Conservation (phyloP, 2,888 invertebrate species). For the Aleiodes leptofemur region DNA sequence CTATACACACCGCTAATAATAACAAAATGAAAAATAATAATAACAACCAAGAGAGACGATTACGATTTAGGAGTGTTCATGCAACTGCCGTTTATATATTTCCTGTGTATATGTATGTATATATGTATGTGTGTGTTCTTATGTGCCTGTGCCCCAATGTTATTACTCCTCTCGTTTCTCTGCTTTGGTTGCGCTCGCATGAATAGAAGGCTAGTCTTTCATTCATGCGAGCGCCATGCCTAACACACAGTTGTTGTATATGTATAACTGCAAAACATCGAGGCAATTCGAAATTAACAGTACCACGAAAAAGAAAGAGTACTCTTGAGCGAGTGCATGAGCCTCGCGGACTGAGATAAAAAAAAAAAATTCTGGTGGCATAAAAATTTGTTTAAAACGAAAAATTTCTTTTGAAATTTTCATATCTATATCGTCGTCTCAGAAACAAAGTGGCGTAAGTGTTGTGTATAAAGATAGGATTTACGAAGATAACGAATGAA, state of each 20-base stretch:
- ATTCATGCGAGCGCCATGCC: slow-evolving; percentile 63
- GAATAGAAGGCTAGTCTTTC: slow-evolving; percentile 68
- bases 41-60: slow-evolving; percentile 7
- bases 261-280: slow-evolving; percentile 20
- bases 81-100: slow-evolving; percentile 48
- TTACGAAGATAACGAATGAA: no score
- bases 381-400: no score
- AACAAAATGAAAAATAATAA: background rate
- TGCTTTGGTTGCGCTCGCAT: slow-evolving; percentile 52
- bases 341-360: background rate
- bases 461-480: no score
- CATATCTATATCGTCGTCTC: no score
- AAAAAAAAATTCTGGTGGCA: no score
- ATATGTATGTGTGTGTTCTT: no score
- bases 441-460: no score
- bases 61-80: slow-evolving; percentile 59
- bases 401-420: no score
- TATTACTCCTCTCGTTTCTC: slow-evolving; percentile 21
- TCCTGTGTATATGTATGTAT: no score
- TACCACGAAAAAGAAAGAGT: slow-evolving; percentile 19
- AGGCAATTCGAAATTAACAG: background rate
- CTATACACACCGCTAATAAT: background rate
- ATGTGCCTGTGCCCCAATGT: slow-evolving; percentile 5
- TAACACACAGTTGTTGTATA: slow-evolving; percentile 10
- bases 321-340: slow-evolving; percentile 15